phyloP scores from a whole-genome alignment of 1,140 invertebrate species.

The Bombus huntii region DNA sequence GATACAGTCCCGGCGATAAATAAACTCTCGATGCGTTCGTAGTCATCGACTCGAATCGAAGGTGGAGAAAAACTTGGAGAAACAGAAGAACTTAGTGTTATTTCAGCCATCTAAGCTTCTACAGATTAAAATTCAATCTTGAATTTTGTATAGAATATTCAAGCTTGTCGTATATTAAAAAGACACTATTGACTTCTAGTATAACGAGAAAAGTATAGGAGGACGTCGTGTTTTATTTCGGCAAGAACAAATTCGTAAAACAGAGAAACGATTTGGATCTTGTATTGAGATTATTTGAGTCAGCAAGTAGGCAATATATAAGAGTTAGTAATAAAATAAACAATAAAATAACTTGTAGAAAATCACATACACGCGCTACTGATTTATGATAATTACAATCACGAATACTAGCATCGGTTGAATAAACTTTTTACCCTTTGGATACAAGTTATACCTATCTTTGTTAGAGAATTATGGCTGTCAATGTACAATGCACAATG shows the following conservation, averaged over 20 bases:
- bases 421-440: background rate
- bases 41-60: background rate
- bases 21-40: background rate
- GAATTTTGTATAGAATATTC: too few relatives aligned
- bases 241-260: background rate
- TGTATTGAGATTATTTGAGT: background rate
- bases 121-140: too few relatives aligned
- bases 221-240: too few relatives aligned
- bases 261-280: background rate
- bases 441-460: too few relatives aligned
- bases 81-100: too few relatives aligned
- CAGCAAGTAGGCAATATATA: too few relatives aligned
- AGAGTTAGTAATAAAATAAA: background rate
- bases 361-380: background rate
- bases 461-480: background rate
- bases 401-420: background rate
- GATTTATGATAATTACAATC: background rate
- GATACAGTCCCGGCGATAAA: conserved; percentile 4
- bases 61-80: too few relatives aligned
- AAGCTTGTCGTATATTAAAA: too few relatives aligned
- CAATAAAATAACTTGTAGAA: background rate
- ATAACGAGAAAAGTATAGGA: too few relatives aligned
- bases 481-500: background rate
- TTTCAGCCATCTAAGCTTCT: too few relatives aligned
- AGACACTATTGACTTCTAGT: accelerated